phyloP scores from a whole-genome alignment of 2,113 vertebrate species.

The Menidia beryllina region DNA sequence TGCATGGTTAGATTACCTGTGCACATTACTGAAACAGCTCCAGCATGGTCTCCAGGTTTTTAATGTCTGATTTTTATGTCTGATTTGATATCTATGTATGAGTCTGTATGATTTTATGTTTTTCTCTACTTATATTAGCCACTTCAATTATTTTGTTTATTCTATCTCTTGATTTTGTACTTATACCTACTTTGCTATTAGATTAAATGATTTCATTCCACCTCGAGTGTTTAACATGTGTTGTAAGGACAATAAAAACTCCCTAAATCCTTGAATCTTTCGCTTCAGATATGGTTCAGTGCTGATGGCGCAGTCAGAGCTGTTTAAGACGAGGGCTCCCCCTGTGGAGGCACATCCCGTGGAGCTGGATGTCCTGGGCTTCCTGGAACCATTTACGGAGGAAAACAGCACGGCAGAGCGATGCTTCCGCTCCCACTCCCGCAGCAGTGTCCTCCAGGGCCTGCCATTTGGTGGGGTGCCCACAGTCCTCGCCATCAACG shows the following conservation, averaged over 20 bases:
- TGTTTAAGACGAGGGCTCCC: slow-evolving; percentile 60
- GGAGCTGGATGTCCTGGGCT: slow-evolving; percentile 62
- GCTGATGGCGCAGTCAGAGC: slow-evolving; percentile 74
- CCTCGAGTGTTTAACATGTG: too few species aligned
- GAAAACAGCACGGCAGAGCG: slow-evolving; percentile 82
- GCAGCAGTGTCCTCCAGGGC: slow-evolving; percentile 91
- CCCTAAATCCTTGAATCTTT: too few species aligned
- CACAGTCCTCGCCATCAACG: slow-evolving; percentile 90
- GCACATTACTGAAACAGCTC: too few species aligned
- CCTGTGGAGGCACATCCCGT: slow-evolving; percentile 50
- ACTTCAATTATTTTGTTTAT: too few species aligned
- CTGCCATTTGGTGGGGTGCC: slow-evolving; percentile 93
- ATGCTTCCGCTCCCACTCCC: slow-evolving; percentile 88
- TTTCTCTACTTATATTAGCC: too few species aligned
- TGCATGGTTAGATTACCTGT: background rate
- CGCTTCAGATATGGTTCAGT: slow-evolving; percentile 56
- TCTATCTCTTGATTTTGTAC: too few species aligned
- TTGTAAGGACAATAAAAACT: too few species aligned
- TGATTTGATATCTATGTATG: too few species aligned
- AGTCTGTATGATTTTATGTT: too few species aligned
- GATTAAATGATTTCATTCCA: too few species aligned
- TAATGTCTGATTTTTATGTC: too few species aligned
- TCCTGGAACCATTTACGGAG: slow-evolving; percentile 55
- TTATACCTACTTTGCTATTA: too few species aligned
- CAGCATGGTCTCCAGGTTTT: background rate